Conservation (phyloP, 1,140 invertebrate genomes). For the Laupala kohalensis region DNA sequence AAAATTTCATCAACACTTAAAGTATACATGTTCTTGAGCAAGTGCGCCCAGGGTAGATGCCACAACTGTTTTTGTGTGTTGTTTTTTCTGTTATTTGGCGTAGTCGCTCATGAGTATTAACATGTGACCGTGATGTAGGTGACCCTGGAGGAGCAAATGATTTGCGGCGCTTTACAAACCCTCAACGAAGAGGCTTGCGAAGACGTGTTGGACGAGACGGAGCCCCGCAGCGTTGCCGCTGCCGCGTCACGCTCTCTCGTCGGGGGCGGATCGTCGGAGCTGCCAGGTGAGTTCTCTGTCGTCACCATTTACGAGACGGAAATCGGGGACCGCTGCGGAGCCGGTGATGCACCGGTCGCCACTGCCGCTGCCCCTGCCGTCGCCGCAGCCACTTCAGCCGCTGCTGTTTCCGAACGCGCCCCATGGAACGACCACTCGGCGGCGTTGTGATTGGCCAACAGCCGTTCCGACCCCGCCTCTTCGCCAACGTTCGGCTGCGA, state of each 20-base stretch:
- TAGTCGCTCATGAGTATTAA: too few relatives aligned
- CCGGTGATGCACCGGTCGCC: too few relatives aligned
- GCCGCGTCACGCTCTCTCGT: background rate
- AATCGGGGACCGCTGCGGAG: background rate
- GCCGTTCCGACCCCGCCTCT: too few relatives aligned
- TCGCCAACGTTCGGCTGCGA: too few relatives aligned
- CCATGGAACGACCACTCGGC: background rate
- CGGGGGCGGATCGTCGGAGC: background rate
- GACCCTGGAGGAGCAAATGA: conserved; percentile 86
- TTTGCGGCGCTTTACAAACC: conserved; percentile 79
- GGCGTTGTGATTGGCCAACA: background rate
- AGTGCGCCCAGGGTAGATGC: background rate
- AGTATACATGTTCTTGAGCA: too few relatives aligned
- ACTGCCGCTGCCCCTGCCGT: too few relatives aligned
- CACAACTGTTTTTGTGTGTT: background rate
- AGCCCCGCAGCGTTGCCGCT: conserved; percentile 21
- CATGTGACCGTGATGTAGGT: conserved; percentile 44
- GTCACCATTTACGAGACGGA: conserved; percentile 1
- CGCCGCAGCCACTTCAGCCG: too few relatives aligned
- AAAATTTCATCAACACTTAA: too few relatives aligned
- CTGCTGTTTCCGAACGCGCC: too few relatives aligned
- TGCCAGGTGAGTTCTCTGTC: conserved; percentile 11
- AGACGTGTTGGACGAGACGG: conserved; percentile 54
- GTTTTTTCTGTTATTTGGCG: too few relatives aligned
- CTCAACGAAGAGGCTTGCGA: conserved; percentile 84